These are phyloP conservation scores for Eublepharis macularius DNA, from an alignment of 2,113 vertebrate genomes.

Conservation along the genomic window DNA sequence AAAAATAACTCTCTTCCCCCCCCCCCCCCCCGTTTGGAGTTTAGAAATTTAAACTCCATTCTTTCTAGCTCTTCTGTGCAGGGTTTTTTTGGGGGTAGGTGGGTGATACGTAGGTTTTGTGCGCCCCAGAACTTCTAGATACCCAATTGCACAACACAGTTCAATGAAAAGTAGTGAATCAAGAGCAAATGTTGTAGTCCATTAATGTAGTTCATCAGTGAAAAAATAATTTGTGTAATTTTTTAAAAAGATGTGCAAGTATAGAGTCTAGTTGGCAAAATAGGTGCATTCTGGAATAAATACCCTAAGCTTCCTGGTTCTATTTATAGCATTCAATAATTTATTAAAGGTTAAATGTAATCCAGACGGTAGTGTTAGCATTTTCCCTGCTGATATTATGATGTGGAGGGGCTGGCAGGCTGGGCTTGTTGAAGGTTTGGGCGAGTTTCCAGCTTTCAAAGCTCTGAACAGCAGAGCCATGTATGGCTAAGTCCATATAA, in stretches of 20 bases:
- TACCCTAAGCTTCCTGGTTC: neutral
- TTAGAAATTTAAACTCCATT: neutral
- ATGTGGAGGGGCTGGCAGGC: constrained; percentile 62
- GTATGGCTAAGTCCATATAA: constrained; percentile 76
- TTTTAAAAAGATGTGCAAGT: neutral
- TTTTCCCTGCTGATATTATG: constrained; percentile 70
- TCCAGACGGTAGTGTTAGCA: constrained; percentile 62
- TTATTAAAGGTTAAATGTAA: constrained; percentile 40
- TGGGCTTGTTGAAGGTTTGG: constrained; percentile 58
- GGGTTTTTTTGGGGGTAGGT: neutral
- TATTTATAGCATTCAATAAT: constrained; percentile 31
- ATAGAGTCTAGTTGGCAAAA: neutral
- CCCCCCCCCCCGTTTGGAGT: neutral
- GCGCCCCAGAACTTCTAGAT: neutral
- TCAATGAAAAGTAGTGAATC: neutral
- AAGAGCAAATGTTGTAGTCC: neutral
- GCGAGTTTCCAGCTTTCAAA: constrained; percentile 71
- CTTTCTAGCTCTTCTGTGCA: neutral
- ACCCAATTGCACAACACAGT: neutral
- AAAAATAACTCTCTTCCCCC: constrained; percentile 30
- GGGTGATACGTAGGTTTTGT: neutral
- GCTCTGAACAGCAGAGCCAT: constrained; percentile 71
- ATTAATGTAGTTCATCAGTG: too few relatives aligned
- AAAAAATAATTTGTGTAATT: too few relatives aligned
- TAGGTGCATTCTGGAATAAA: fast-evolving